phyloP scores from a whole-genome alignment of 2,888 invertebrate genomes.

The Eupithecia dodoneata region DNA sequence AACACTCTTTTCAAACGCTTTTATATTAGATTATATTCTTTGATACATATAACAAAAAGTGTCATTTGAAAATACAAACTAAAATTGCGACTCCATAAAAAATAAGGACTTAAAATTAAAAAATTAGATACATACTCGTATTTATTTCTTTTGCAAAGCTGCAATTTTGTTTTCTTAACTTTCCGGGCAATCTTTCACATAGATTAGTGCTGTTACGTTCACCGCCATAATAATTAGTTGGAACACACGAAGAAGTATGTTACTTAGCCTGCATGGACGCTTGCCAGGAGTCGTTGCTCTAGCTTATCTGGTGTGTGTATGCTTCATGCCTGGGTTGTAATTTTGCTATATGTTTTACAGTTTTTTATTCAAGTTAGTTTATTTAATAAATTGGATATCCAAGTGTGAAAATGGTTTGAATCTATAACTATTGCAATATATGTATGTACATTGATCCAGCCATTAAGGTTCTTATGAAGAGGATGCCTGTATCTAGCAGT shows the following conservation, averaged over 20 bases:
- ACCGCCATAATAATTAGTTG: slow-evolving; percentile 26
- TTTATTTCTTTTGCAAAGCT: neutral
- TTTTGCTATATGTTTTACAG: slow-evolving; percentile 34
- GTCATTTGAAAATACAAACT: neutral
- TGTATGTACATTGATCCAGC: too few species aligned
- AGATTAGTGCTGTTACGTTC: slow-evolving; percentile 7
- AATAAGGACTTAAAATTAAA: neutral
- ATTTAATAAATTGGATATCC: neutral
- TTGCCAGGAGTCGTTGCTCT: slow-evolving; percentile 46
- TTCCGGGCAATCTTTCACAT: neutral
- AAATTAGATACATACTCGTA: neutral
- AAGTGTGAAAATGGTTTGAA: neutral
- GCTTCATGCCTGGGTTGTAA: slow-evolving; percentile 38
- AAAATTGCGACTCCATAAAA: neutral
- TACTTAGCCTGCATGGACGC: slow-evolving; percentile 36
- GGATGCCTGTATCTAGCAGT: too few species aligned
- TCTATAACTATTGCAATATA: too few species aligned
- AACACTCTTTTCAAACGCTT: neutral
- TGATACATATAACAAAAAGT: too few species aligned
- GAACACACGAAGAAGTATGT: slow-evolving; percentile 13
- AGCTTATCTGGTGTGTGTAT: slow-evolving; percentile 51
- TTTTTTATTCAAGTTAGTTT: neutral
- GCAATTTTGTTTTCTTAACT: neutral
- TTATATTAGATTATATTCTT: too few species aligned
- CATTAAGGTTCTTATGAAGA: too few species aligned